phyloP scores from a whole-genome alignment of 2,113 vertebrate genomes.

The Heterocephalus glaber region DNA sequence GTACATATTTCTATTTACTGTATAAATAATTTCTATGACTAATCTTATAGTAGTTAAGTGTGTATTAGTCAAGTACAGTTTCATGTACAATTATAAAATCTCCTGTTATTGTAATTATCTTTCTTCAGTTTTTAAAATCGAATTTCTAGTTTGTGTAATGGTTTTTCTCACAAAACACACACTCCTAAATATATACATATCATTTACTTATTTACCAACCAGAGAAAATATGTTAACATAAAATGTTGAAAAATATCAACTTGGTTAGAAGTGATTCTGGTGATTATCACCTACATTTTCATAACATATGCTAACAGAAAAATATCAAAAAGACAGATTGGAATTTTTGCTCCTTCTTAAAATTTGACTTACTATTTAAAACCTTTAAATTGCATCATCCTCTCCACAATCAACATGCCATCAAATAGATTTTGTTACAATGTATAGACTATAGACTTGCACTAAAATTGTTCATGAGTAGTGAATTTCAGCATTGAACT shows the following conservation, averaged over 20 bases:
- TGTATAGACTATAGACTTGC: background rate
- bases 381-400: background rate
- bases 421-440: slow-evolving; percentile 3
- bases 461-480: background rate
- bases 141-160: background rate
- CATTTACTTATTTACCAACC: background rate
- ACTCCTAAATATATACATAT: background rate
- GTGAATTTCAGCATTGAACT: background rate
- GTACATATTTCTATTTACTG: background rate
- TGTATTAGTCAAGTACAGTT: background rate
- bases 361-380: background rate
- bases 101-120: background rate
- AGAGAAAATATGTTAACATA: background rate
- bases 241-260: background rate
- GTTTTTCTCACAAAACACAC: background rate
- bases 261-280: background rate
- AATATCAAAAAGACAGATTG: background rate
- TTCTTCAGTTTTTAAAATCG: background rate
- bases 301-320: background rate
- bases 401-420: background rate
- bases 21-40: background rate
- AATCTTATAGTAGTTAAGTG: background rate
- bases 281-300: background rate
- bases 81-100: background rate
- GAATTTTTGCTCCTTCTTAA: background rate